phyloP scores from a whole-genome alignment of 2,888 invertebrate species.

The Dromius quadrimaculatus region DNA sequence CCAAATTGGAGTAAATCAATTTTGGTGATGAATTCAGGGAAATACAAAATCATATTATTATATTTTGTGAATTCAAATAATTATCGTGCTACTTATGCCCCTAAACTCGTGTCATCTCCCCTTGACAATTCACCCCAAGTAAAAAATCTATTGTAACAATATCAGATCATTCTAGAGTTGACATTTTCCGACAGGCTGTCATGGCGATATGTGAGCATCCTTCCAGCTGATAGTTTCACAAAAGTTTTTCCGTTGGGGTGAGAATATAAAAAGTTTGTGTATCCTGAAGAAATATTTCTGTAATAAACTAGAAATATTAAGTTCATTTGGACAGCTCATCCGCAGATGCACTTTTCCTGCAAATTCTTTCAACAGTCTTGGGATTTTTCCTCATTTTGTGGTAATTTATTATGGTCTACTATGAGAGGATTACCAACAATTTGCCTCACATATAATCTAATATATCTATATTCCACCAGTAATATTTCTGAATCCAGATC shows the following conservation, averaged over 20 bases:
- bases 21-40: no score
- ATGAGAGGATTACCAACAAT: slow-evolving; percentile 25
- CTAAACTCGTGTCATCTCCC: not conserved
- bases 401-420: slow-evolving; percentile 25
- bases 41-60: no score
- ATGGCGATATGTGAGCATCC: slow-evolving; percentile 38
- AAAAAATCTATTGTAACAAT: slow-evolving; percentile 48
- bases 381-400: slow-evolving; percentile 16
- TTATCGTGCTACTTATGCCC: slow-evolving; percentile 27
- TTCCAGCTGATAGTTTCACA: slow-evolving; percentile 37
- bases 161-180: slow-evolving; percentile 44
- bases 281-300: slow-evolving; percentile 11
- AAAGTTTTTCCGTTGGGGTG: slow-evolving; percentile 7
- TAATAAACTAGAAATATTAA: slow-evolving; percentile 33
- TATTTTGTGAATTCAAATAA: slow-evolving; percentile 28
- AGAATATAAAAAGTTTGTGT: not conserved
- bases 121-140: slow-evolving; percentile 25
- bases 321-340: slow-evolving; percentile 44
- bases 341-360: slow-evolving; percentile 22
- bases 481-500: no score
- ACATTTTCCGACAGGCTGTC: slow-evolving; percentile 45
- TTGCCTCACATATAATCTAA: no score
- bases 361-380: slow-evolving; percentile 36
- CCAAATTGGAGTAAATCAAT: no score
- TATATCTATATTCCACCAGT: no score